Evolutionary conservation across 2,113 vertebrate genomes (phyloP), one percentile per base, ranked within the genome.

Genomic region (Piaya cayana): DNA sequence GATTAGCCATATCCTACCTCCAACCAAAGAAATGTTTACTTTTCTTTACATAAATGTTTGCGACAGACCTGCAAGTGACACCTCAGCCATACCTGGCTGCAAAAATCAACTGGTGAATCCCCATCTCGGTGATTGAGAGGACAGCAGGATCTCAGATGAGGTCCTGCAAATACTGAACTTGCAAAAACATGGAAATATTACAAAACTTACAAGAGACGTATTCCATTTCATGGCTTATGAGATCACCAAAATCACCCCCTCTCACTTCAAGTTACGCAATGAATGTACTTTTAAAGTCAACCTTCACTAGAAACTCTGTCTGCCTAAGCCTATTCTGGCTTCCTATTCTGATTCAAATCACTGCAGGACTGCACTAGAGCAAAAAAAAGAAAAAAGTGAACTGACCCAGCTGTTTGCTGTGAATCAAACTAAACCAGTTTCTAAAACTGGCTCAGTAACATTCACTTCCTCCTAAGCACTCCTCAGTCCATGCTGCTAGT

Each of bases 361-460:
- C 70, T 37, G 49, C 67, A 78, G 43, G 30, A 87, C 52, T 42
- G 34, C 42, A 36, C 11, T 32, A 43, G 42, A 25, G 42, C 14
- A 70, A 62, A 39, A 39, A 11, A 39, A 56, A 67, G 58, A 68
- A 58, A 68, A 75, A 37, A 26, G 19, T 15, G 30, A 79, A 62
- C 23, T 77, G 58, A 30, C 63, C 71, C 82, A 94, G 85, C 47
- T 77, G 67, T 42, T 67, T 91, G 67, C 84, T 90, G 82, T 82
- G 84, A 92, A 91, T 64, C 60, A 85, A 96, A 88, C 76, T 88
- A 94, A 93, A 93, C 90, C 78, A 93, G 88, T 92, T 96, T 82
- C 82, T 88, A 83, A 82, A 96, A 96, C 93, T 71, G 91, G 90
- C 76, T 90, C 72, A 53, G 60, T 94, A 90, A 60, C 82, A 58